Evolutionary conservation across 2,888 invertebrate genomes (phyloP).

Genomic region (Miltochrista miniata): DNA sequence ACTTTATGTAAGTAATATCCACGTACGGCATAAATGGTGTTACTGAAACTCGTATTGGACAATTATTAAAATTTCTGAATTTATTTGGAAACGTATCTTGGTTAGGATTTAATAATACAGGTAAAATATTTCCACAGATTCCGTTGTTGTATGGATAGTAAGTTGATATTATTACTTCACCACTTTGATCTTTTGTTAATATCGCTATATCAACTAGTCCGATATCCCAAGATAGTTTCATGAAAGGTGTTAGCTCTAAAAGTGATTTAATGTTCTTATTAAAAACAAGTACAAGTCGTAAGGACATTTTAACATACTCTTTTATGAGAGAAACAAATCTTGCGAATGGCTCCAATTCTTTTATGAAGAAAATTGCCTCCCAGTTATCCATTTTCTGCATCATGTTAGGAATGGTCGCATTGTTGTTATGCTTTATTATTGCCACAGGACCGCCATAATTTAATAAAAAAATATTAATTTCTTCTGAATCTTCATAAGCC

Average conservation of each 20-base stretch:
- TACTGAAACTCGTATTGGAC: constrained; percentile 46
- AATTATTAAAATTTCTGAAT: constrained; percentile 54
- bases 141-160: constrained; percentile 52
- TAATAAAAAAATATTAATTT: constrained; percentile 40
- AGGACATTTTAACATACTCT: constrained; percentile 33
- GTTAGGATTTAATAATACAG: constrained; percentile 35
- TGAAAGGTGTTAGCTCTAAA: constrained; percentile 32
- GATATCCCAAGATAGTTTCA: constrained; percentile 50
- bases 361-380: constrained; percentile 40
- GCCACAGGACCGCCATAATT: constrained; percentile 41
- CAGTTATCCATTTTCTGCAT: constrained; percentile 19
- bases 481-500: constrained; percentile 30
- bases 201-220: constrained; percentile 55
- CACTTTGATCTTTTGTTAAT: constrained; percentile 30
- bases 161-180: constrained; percentile 42
- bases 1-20: constrained; percentile 10
- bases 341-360: constrained; percentile 38
- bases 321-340: constrained; percentile 41
- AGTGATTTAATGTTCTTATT: constrained; percentile 20
- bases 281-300: constrained; percentile 49
- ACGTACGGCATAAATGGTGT: constrained; percentile 43
- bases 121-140: constrained; percentile 46
- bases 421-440: no score
- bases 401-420: constrained; percentile 26
- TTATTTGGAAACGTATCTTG: constrained; percentile 50